Base-by-base conservation (phyloP, 2,888 invertebrate species). In the Megamerina dolium region DNA sequence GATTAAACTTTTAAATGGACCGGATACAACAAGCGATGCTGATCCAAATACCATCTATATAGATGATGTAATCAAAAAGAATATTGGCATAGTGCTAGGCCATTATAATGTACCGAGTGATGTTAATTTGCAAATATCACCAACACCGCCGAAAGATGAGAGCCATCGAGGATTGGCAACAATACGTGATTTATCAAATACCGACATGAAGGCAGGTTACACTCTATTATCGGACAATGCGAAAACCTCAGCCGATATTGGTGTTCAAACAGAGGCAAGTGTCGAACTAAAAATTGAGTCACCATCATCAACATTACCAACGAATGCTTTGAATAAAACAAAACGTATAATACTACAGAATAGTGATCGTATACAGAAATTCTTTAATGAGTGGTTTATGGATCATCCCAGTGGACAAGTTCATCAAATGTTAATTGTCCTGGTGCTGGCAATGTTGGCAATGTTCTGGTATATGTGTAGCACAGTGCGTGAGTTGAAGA, bases 391-490 rank as follows among this genome's bases (percentile, higher is more conserved):
- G 26, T 87, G 85, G 85, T 68, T 86, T 1, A 79, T 82, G 59
- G 82, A 84, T 56, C 85, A 87, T 58, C 87, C 87, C 54, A 86
- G 85, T 61, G 82, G 84, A 59, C 82, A 78, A 3, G 68, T 86
- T 2, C 86, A 86, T 67, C 74, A 86, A 33, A 75, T 80, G 16
- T 66, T 87, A 2, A 79, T 85, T 23, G 75, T 85, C 41, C 72
- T 85, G 35, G 75, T 81, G 21, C 80, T 83, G 35, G 75, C 82
- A 49, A 80, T 86, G 43, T 74, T 85, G 46, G 77, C 79, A 16
- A 79, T 86, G 80, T 82, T 83, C 63, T 85, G 83, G 82, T 86
- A 86, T 63, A 75, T 85, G 30, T 77, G 82, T 60, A 79, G 80
- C 67, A 82, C 85, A 72, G 83, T 82, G 21, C 74, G 81, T 5